phyloP scores from a whole-genome alignment of 1,140 invertebrate species.

The Lepidostoma basale region DNA sequence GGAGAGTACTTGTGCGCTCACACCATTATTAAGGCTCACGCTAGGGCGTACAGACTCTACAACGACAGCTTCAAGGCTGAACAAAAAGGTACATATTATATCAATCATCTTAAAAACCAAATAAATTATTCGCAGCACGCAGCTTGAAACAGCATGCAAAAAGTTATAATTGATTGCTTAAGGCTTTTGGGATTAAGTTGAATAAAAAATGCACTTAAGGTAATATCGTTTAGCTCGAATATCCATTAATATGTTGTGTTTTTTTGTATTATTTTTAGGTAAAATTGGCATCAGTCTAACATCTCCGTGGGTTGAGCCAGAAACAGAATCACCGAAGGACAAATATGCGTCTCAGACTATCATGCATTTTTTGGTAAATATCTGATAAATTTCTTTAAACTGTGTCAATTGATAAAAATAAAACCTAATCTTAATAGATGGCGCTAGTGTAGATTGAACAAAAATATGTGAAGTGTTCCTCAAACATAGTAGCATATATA shows the following conservation, averaged over 20 bases:
- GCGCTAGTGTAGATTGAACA: too few relatives aligned
- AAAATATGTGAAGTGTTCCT: too few relatives aligned
- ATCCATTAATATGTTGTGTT: not conserved
- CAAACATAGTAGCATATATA: too few relatives aligned
- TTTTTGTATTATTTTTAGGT: constrained; percentile 49
- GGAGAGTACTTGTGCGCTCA: constrained; percentile 59
- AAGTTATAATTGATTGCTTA: too few relatives aligned
- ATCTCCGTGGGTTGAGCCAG: constrained; percentile 58
- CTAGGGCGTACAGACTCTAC: constrained; percentile 48
- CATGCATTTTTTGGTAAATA: constrained; percentile 51
- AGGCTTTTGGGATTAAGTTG: too few relatives aligned
- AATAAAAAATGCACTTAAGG: too few relatives aligned
- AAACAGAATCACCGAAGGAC: constrained; percentile 52
- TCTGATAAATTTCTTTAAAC: too few relatives aligned
- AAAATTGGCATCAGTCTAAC: constrained; percentile 61
- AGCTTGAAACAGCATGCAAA: not conserved
- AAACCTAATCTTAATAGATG: too few relatives aligned
- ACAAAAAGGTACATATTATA: constrained; percentile 45
- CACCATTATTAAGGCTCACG: constrained; percentile 58
- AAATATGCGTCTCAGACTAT: constrained; percentile 55
- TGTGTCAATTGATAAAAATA: too few relatives aligned
- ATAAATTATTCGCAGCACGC: not conserved
- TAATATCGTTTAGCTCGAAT: not conserved
- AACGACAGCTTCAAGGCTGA: constrained; percentile 49
- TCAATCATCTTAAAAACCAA: not conserved